Evolutionary conservation across 2,797 vertebrate species (phyloP).

Genomic region (Austrolebias charrua): DNA sequence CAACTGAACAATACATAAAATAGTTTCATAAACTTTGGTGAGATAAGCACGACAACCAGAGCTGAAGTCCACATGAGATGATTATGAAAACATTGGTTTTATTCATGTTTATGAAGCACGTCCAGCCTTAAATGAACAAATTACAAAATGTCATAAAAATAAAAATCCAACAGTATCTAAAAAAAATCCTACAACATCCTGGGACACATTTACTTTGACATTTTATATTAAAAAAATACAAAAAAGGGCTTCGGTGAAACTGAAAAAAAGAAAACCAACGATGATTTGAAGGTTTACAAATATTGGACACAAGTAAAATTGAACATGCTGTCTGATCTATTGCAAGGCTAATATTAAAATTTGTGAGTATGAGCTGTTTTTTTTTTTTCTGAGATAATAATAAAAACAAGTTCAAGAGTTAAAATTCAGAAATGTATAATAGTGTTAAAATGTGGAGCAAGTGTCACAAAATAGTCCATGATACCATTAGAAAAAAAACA

Average conservation of each 20-base stretch:
- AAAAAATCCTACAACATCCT: constrained; percentile 39
- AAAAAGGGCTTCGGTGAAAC: constrained; percentile 9
- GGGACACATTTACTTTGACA: constrained; percentile 13
- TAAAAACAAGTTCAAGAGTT: no score
- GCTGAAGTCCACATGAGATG: neutral
- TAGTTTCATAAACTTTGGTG: no score
- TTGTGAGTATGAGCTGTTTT: no score
- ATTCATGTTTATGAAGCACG: constrained; percentile 1
- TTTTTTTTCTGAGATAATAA: no score
- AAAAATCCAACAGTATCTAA: constrained; percentile 1
- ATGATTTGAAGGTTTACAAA: neutral
- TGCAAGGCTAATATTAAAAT: no score
- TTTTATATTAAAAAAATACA: constrained; percentile 34
- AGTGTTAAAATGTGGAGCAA: no score
- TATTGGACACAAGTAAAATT: neutral
- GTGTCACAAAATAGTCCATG: no score
- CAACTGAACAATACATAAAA: no score
- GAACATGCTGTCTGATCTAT: neutral
- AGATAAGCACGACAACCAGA: no score
- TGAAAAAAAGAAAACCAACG: no score
- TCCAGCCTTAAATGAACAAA: neutral
- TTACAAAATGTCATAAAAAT: constrained; percentile 41
- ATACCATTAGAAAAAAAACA: no score
- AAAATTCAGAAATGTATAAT: no score
- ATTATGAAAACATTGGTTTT: neutral